Base-by-base conservation (phyloP, 2,888 invertebrate genomes). In the Mimas tiliae region DNA sequence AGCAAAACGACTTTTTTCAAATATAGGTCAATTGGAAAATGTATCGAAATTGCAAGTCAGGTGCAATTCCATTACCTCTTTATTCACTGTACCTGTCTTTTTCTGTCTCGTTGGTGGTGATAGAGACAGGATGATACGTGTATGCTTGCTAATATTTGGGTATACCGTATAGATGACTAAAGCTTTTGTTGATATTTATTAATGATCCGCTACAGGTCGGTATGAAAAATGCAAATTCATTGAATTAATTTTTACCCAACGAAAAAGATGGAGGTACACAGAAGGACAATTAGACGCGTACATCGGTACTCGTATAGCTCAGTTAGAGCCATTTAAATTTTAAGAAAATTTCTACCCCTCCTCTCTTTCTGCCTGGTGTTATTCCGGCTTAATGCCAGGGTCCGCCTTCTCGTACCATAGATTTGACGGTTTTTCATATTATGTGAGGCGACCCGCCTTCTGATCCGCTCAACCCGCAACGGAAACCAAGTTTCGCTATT, bases 41-140 rank as follows among this genome's bases (percentile, higher is more conserved):
- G 42, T 63, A 55, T 64, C 51, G 67, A 77, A 79, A 75, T 64
- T 76, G 83, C 85, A 79, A 84, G 83, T 85, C 85, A 85, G 67
- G 42, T 69, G 64, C 65, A 68, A 68, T 65, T 66, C 65, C 68
- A 64, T 66, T 58, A 21, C 16, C 65, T 34, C 63, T 50, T 14
- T n/a, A 27, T 51, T 58, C 42, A 65, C 65, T n/a, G 52, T 19
- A 42, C n/a, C 58, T 6, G 16, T 33, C 34, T 45, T 65, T 48
- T 33, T 65, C 65, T 65, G 34, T 16, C 34, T 34, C 6, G 19
- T 4, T 14, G 14, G 11, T 55, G 47, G 34, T 65, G 48, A 58
- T 38, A 65, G 34, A 38, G 65, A 65, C 9, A 33, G 48, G 12
- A n/a, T 48, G 16, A 47, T 47, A 47, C 64, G 19, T 58, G n/a